These are phyloP conservation scores for Lycocerus yunnanus DNA, from an alignment of 2,888 invertebrate species.

Conservation along the genomic window DNA sequence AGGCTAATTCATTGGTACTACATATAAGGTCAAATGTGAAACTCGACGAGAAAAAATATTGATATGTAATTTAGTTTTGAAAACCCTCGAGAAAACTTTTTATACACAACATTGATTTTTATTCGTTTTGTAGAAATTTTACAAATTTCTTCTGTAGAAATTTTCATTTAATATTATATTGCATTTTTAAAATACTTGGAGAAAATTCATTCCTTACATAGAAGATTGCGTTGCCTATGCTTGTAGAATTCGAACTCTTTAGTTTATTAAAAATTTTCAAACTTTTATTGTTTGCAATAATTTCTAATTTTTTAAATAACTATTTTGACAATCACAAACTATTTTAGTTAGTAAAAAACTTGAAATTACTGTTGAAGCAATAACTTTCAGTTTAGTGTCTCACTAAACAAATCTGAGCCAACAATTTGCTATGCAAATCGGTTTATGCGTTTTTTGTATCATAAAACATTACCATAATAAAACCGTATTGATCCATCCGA, in stretches of 20 bases:
- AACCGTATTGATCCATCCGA: background rate
- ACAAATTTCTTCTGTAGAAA: background rate
- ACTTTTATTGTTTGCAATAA: background rate
- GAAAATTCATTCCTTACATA: background rate
- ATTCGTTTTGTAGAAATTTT: background rate
- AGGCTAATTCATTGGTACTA: background rate
- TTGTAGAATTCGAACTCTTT: background rate
- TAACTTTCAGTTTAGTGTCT: background rate
- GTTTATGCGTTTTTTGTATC: background rate
- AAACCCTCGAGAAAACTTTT: background rate
- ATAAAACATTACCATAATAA: background rate
- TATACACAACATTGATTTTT: background rate
- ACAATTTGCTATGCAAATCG: background rate
- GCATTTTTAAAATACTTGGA: background rate
- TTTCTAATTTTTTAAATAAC: background rate
- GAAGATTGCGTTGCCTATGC: background rate
- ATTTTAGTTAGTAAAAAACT: background rate
- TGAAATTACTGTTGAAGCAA: background rate
- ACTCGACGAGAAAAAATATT: background rate
- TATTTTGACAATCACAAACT: background rate
- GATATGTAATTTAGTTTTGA: background rate
- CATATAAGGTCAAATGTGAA: background rate
- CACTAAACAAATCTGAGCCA: background rate
- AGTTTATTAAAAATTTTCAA: background rate
- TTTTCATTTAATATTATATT: background rate